Evolutionary conservation across 2,888 invertebrate species (phyloP).

Genomic region (Calliphora vomitoria): DNA sequence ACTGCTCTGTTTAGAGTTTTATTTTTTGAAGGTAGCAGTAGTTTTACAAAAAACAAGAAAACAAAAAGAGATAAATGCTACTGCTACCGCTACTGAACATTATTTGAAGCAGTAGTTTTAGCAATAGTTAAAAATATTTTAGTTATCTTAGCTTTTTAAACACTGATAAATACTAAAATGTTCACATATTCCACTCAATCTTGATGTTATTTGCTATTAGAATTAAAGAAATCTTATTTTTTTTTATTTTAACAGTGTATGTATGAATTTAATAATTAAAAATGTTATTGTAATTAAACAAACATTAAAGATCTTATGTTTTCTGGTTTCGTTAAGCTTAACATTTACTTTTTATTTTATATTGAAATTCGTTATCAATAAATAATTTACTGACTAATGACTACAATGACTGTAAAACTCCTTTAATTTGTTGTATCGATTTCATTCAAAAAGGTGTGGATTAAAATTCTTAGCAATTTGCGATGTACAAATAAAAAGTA

Average conservation of each 20-base stretch:
- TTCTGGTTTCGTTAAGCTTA: not conserved
- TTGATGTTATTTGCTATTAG: too few relatives aligned
- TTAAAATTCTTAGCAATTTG: constrained; percentile 14
- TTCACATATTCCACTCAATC: too few relatives aligned
- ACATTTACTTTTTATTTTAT: constrained; percentile 31
- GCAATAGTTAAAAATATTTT: too few relatives aligned
- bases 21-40: too few relatives aligned
- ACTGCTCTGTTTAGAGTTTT: too few relatives aligned
- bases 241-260: not conserved
- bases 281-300: constrained; percentile 37
- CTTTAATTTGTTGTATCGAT: constrained; percentile 60
- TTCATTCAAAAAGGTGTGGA: constrained; percentile 54
- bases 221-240: too few relatives aligned
- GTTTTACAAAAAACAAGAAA: too few relatives aligned
- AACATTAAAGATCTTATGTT: not conserved
- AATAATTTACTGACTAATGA: constrained; percentile 66
- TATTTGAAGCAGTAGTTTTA: too few relatives aligned
- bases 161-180: too few relatives aligned
- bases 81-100: too few relatives aligned
- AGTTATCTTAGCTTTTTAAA: too few relatives aligned
- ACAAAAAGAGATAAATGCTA: too few relatives aligned
- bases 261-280: constrained; percentile 18
- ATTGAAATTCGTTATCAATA: constrained; percentile 48
- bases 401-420: constrained; percentile 62
- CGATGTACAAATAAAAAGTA: not conserved